These are phyloP conservation scores for Vidua chalybeata DNA, from an alignment of 2,113 vertebrate species.

Conservation along the genomic window DNA sequence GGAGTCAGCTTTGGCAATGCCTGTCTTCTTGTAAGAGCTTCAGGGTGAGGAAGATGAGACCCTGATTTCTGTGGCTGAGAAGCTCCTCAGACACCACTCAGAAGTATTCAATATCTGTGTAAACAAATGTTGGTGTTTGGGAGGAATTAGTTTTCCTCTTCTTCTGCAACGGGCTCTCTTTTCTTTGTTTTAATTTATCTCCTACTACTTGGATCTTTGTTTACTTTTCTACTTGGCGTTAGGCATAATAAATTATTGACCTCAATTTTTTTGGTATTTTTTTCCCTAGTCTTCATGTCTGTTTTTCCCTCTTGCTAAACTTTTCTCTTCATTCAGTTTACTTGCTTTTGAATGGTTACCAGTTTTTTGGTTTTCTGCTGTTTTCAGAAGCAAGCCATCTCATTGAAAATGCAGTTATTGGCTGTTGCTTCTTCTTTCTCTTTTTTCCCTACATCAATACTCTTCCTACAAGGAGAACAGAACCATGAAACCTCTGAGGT, in stretches of 20 bases:
- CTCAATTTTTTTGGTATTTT: neutral
- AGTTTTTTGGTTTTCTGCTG: slow-evolving; percentile 43
- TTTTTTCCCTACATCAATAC: slow-evolving; percentile 50
- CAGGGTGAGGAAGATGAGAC: neutral
- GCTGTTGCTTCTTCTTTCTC: slow-evolving; percentile 40
- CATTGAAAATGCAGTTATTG: slow-evolving; percentile 56
- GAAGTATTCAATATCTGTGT: neutral
- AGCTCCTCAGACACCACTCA: neutral
- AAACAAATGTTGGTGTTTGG: neutral
- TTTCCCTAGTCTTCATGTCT: neutral
- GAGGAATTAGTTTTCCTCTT: neutral
- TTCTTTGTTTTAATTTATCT: slow-evolving; percentile 1
- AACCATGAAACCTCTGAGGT: slow-evolving; percentile 50
- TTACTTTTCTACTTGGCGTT: neutral
- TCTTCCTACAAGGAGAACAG: slow-evolving; percentile 33
- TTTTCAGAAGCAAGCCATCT: slow-evolving; percentile 39
- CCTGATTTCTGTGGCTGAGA: neutral
- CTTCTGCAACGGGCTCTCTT: neutral
- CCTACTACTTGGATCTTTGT: neutral
- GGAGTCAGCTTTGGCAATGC: neutral
- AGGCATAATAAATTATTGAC: slow-evolving; percentile 50
- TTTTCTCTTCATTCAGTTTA: slow-evolving; percentile 30
- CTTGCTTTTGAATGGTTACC: slow-evolving; percentile 37
- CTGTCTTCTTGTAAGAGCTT: neutral
- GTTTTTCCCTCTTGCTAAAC: slow-evolving; percentile 13